These are phyloP conservation scores for Oscheius sp. DNA, from an alignment of 2,888 invertebrate species.

Conservation along the genomic window DNA sequence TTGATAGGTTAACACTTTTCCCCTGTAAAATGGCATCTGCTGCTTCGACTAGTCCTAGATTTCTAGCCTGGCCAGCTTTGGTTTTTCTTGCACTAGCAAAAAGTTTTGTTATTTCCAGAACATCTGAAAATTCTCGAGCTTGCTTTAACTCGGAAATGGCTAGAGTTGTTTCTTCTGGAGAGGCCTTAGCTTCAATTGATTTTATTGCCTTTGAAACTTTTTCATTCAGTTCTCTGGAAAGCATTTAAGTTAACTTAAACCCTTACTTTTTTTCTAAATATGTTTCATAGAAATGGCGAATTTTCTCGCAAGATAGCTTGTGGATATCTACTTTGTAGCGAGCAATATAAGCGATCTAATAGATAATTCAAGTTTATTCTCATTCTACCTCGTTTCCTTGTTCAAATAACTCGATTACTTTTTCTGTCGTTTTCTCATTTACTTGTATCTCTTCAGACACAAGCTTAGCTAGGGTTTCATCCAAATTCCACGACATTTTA, in stretches of 20 bases:
- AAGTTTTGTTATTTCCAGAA: conserved; percentile 38
- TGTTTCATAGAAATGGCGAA: conserved; percentile 37
- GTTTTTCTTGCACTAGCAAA: conserved; percentile 33
- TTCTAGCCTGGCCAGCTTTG: conserved; percentile 40
- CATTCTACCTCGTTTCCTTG: conserved; percentile 22
- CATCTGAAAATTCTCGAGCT: conserved; percentile 33
- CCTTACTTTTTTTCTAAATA: conserved; percentile 29
- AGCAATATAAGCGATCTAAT: conserved; percentile 46
- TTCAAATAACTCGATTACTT: conserved; percentile 18
- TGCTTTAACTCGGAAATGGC: conserved; percentile 28
- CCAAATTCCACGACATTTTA: conserved; percentile 19
- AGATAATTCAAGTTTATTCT: not conserved
- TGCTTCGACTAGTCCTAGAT: conserved; percentile 31
- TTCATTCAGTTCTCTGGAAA: conserved; percentile 35
- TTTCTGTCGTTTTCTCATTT: not conserved
- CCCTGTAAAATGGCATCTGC: conserved; percentile 34
- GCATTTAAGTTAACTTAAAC: too few species aligned
- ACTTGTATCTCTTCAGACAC: conserved; percentile 22
- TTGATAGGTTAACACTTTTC: conserved; percentile 25
- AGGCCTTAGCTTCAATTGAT: conserved; percentile 34
- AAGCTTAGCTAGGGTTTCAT: conserved; percentile 6
- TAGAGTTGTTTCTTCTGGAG: not conserved
- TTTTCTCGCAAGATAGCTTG: conserved; percentile 34
- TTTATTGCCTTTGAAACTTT: conserved; percentile 36
- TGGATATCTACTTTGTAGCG: conserved; percentile 41